Evolutionary conservation across 2,888 invertebrate species (phyloP).

Genomic region (Clunio marinus): DNA sequence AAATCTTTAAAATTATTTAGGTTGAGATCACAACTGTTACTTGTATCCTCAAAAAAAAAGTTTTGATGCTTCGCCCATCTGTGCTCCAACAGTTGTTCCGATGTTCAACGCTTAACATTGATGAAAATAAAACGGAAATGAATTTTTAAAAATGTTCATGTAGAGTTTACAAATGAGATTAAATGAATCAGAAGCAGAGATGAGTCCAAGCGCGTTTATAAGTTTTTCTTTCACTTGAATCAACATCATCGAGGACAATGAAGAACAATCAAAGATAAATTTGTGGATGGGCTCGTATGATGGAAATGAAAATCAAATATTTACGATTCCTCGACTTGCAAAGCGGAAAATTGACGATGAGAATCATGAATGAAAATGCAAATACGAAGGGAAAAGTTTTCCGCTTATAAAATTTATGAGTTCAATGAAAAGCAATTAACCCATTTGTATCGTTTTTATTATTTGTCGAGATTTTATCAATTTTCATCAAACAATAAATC

Average conservation of each 20-base stretch:
- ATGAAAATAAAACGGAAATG: not conserved
- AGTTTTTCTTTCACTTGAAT: too few species aligned
- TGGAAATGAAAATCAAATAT: not conserved
- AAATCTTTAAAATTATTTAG: not conserved
- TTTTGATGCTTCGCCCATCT: not conserved
- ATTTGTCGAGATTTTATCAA: slow-evolving; percentile 1
- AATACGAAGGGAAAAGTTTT: not conserved
- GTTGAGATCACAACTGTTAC: not conserved
- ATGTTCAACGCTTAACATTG: not conserved
- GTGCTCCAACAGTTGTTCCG: not conserved
- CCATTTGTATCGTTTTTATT: not conserved
- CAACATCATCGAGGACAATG: too few species aligned
- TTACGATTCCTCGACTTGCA: not conserved
- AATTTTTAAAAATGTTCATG: too few species aligned
- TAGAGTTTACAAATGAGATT: not conserved
- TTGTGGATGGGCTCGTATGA: not conserved
- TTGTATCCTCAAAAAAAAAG: not conserved
- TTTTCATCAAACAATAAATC: slow-evolving; percentile 10
- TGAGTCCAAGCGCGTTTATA: too few species aligned
- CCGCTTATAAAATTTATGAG: not conserved
- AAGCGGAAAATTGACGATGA: not conserved
- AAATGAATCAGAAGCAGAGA: not conserved
- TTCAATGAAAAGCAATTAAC: not conserved
- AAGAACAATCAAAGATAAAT: not conserved
- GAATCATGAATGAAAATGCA: not conserved